Evolutionary conservation across 2,888 invertebrate genomes (phyloP), one percentile per base, ranked within the genome.

Genomic region (Lasioglossum figueresi): DNA sequence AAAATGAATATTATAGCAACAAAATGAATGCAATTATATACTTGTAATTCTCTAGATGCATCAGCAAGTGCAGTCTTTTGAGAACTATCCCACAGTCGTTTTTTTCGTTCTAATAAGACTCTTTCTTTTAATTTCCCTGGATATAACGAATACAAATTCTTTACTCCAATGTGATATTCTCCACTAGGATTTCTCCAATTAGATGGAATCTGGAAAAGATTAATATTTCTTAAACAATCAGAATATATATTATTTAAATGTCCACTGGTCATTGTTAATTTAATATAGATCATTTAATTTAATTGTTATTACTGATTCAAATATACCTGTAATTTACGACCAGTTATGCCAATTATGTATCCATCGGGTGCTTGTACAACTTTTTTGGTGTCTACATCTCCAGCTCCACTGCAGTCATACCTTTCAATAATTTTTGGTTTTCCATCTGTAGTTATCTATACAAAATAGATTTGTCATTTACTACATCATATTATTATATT

Each of bases 331-430:
- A 99, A 95, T 94, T 97, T 97, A 86, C 98, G 96, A 40, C 99
- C 99, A 83, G 98, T 98, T 31, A 99, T 94, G 78, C 99, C 99
- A 92, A 97, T 97, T 88, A 99, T 96, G 91, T 95, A 95, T 56
- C 98, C 98, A 93, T 98, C 97, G 56, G 95, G 95, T 0, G 96
- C 96, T 84, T 96, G 96, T 12, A 97, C 97, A 88, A 97, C 96
- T 84, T 97, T 97, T 77, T 97, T 97, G 12, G 98, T 99, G 95
- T 98, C 98, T 80, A 99, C 99, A 96, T 99, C 99, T 6, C 99
- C 99, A 93, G 98, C 98, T 34, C 99, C 99, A 91, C 98, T 98
- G 93, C 99, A 99, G 96, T 99, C 99, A 94, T 97, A 98, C 85
- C 99, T 96, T 95, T 99, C 99, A 92, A 99, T 97, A 76, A 99